These are phyloP conservation scores for Ladona fulva DNA, from an alignment of 1,140 invertebrate species.

Conservation along the genomic window DNA sequence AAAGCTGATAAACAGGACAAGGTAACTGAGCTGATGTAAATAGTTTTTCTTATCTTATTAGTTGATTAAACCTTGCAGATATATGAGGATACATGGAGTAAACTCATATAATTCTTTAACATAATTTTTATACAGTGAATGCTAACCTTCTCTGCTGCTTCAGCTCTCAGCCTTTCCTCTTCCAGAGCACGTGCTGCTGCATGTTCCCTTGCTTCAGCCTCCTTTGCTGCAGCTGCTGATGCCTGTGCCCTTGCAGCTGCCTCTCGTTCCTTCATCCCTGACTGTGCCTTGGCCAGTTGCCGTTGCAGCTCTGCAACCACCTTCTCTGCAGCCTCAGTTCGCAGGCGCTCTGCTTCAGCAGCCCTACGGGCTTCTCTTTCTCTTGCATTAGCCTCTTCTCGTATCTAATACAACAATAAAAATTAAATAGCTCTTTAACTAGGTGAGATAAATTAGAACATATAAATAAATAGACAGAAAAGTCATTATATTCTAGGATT, in stretches of 20 bases:
- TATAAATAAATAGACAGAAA: no score
- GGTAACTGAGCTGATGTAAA: no score
- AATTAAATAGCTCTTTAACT: no score
- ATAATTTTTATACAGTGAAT: no score
- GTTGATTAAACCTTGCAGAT: no score
- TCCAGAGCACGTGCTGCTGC: neutral
- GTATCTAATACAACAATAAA: neutral
- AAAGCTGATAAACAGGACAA: no score
- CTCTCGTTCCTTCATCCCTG: neutral
- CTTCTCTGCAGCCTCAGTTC: neutral
- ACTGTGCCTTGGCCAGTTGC: neutral
- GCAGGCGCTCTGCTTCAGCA: neutral
- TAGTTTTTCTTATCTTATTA: no score
- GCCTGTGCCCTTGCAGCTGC: neutral
- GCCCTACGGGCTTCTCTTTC: neutral
- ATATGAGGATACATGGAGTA: no score
- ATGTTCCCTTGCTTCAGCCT: neutral
- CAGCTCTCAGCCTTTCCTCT: neutral
- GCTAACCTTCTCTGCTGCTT: neutral
- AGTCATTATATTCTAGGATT: no score
- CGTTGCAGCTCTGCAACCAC: neutral
- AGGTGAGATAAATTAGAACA: no score
- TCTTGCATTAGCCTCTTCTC: neutral
- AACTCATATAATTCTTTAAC: no score
- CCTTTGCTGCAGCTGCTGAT: neutral